Evolutionary conservation across 2,888 invertebrate genomes (phyloP), one percentile per base, ranked within the genome.

Genomic region (Eupithecia vulgata): DNA sequence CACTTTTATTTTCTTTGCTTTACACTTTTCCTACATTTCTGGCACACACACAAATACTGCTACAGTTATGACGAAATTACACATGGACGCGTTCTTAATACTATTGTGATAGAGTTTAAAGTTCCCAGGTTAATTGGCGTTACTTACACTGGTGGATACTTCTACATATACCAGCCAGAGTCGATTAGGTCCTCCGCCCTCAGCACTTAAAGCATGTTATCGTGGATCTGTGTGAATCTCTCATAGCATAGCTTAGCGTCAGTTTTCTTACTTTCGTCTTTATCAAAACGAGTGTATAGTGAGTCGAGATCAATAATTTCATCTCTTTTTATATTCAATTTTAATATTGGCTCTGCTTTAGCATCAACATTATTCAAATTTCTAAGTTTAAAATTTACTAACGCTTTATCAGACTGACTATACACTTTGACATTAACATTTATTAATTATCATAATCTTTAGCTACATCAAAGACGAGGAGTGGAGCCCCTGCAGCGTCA

Each of bases 401-500:
- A 37, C 13, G 71, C 71, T 74, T 74, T 21, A 52, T 69, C 57
- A 45, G 72, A 64, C 72, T 75, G 72, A 67, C 75, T 70, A 62
- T 75, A 74, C 71, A 75, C 67, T 70, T 67, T 61, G 25, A 25
- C 4, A 42, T 7, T 8, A 45, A 25, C 30, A 70, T 12, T 65
- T 0, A 37, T 15, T 65, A 65, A 65, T 65, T 65, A 21, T 42
- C 25, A 40, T 42, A 0, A 81, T 85, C 91, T 72, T 77, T 84
- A 99, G 99, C 87, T 99, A 97, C 94, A 97, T 98, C 84, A 97
- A 98, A 77, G 98, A 98, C 75, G 92, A 91, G 13, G 97, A 97
- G 70, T 99, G 99, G 99, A 96, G 98, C 2, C 96, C 97, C 0
- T 99, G 99, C 94, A 98, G 98, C 82, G 97, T 97, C 0, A 97